Conservation (phyloP, 1,140 invertebrate genomes). For the Trialeurodes vaporariorum region DNA sequence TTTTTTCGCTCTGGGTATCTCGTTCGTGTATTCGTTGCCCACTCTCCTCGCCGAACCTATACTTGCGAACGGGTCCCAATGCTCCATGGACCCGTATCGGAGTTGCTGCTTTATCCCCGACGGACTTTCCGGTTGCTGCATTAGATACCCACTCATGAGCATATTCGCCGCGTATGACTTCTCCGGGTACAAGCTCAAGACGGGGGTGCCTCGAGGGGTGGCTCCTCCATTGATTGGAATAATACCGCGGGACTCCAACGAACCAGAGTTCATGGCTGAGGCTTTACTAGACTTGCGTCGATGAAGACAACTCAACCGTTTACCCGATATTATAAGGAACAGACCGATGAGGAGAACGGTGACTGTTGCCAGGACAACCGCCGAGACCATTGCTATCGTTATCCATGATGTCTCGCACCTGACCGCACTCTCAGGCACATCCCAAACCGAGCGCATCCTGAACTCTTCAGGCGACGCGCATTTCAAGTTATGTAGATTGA, state of each 20-base stretch:
- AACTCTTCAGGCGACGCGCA: slow-evolving; percentile 42
- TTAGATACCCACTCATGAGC: slow-evolving; percentile 41
- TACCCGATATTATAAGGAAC: slow-evolving; percentile 43
- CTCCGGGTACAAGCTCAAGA: slow-evolving; percentile 21
- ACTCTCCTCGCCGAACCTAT: slow-evolving; percentile 37
- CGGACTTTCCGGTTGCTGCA: slow-evolving; percentile 21
- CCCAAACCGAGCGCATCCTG: slow-evolving; percentile 36
- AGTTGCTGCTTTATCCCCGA: slow-evolving; percentile 38
- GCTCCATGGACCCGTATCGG: slow-evolving; percentile 42
- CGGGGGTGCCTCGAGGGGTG: slow-evolving; percentile 9
- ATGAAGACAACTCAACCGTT: slow-evolving; percentile 31
- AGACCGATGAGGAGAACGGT: slow-evolving; percentile 32
- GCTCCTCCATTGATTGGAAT: no score
- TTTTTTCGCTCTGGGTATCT: slow-evolving; percentile 41
- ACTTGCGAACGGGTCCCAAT: slow-evolving; percentile 43
- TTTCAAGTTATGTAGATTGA: slow-evolving; percentile 32
- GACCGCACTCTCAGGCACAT: slow-evolving; percentile 44
- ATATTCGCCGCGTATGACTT: slow-evolving; percentile 28
- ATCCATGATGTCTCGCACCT: slow-evolving; percentile 44
- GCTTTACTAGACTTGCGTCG: slow-evolving; percentile 37
- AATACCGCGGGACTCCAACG: slow-evolving; percentile 33
- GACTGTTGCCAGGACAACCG: slow-evolving; percentile 40
- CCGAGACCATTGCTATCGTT: slow-evolving; percentile 41
- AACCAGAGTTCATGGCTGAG: slow-evolving; percentile 6
- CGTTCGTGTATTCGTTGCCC: slow-evolving; percentile 44